Evolutionary conservation across 2,113 vertebrate genomes (phyloP).

Genomic region (Sceloporus undulatus): DNA sequence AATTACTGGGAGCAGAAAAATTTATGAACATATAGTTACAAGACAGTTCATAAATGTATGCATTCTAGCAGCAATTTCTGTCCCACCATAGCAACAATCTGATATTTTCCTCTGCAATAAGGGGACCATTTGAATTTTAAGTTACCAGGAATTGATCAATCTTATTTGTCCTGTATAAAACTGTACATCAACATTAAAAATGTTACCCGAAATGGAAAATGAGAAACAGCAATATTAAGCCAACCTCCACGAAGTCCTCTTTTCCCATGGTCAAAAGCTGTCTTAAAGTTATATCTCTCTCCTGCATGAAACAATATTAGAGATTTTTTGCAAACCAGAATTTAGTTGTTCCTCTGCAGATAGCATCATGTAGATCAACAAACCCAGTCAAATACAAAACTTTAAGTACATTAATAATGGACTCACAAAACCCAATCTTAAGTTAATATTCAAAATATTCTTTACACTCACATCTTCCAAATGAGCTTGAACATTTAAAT

Average conservation of each 20-base stretch:
- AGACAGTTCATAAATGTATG: background rate
- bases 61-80: background rate
- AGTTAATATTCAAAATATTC: background rate
- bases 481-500: background rate
- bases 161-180: background rate
- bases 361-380: background rate
- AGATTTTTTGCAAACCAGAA: constrained; percentile 1
- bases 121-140: constrained; percentile 7
- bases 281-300: constrained; percentile 86
- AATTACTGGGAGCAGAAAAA: background rate
- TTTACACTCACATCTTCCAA: background rate
- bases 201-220: constrained; percentile 1
- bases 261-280: constrained; percentile 87
- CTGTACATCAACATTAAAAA: background rate
- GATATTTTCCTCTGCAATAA: background rate
- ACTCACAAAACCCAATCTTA: background rate
- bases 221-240: constrained; percentile 45
- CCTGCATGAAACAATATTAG: constrained; percentile 78
- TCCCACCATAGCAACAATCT: background rate
- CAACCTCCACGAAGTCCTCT: constrained; percentile 89
- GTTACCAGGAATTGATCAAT: background rate
- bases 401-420: background rate
- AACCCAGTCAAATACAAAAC: background rate
- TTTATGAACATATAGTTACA: background rate
- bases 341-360: background rate